A percentile compares a stretch with the other conserved stretches of the same genome.
Conservation (phyloP, 2,888 invertebrate genomes). For the Dryococelus australis region DNA sequence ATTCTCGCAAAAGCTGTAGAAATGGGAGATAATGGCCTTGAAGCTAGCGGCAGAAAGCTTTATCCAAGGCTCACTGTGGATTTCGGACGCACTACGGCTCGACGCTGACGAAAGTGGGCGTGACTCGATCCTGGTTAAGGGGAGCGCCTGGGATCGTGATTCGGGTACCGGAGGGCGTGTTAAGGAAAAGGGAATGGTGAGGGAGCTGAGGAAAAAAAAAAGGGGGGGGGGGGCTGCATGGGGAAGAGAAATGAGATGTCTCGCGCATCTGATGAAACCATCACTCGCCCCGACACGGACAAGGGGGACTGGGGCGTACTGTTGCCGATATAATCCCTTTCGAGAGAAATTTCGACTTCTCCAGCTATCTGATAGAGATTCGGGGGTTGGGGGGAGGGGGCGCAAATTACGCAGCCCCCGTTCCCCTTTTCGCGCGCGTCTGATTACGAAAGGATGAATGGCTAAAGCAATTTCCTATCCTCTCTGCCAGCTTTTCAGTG, state of each 20-base stretch:
- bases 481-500: too few species aligned
- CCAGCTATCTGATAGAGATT: not conserved
- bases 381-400: not conserved
- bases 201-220: too few species aligned
- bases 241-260: constrained; percentile 11
- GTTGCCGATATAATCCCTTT: constrained; percentile 8
- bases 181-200: too few species aligned
- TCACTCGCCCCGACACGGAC: not conserved
- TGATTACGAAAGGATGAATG: not conserved
- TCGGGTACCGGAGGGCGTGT: too few species aligned
- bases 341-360: not conserved
- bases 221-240: not conserved
- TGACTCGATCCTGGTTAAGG: not conserved
- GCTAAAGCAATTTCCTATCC: not conserved
- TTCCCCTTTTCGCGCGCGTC: not conserved
- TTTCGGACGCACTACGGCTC: too few species aligned
- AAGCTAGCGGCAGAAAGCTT: too few species aligned
- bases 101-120: not conserved
- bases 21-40: too few species aligned
- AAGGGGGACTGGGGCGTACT: not conserved
- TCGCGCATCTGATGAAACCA: constrained; percentile 16
- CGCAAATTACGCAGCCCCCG: not conserved
- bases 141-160: not conserved
- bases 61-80: too few species aligned
- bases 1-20: too few species aligned